Base-by-base conservation (phyloP, 2,888 invertebrate species). In the Unio delphinus region DNA sequence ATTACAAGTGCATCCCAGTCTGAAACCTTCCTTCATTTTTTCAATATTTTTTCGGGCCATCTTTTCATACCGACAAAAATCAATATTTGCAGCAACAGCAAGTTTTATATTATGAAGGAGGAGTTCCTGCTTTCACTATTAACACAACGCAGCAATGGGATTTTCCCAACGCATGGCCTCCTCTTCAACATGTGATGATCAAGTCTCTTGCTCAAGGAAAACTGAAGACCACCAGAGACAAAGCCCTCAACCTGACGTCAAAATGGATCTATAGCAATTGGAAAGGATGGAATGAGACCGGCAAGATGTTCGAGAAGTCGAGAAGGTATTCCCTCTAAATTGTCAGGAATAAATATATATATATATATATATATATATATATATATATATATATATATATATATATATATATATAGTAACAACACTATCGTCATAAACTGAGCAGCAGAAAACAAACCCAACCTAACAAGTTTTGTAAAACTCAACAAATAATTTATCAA, bases 131-230 rank as follows among this genome's bases (percentile, higher is more conserved):
- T 1, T 89, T 89, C 0, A 69, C 85, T 5, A 65, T 81, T 71
- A 71, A 82, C 11, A 86, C 89, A 28, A 85, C 87, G 0, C 88
- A 90, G 70, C 90, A 90, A 74, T 90, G 90, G 90, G 90, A 90
- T 77, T 88, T 84, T 68, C 90, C 97, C 0, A 97, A 97, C 90
- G 96, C 95, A 0, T 98, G 98, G 98, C 95, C 98, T 1, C 97
- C 98, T 0, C 92, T 96, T 55, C 96, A 97, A 89, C 94, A 97
- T 87, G 93, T 97, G 55, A 91, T 96, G 80, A 93, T 97, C 17
- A 92, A 93, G 83, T 96, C 95, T 0, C 91, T 97, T 67, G 93
- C 94, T 26, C 92, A 93, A 83, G 93, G 95, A 0, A 93, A 92
- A 0, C 92, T 93, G 55, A 90, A 92, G 0, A 92, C 92, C 65